These are phyloP conservation scores for Ranitomeya variabilis DNA, from an alignment of 2,113 vertebrate species.

Conservation along the genomic window DNA sequence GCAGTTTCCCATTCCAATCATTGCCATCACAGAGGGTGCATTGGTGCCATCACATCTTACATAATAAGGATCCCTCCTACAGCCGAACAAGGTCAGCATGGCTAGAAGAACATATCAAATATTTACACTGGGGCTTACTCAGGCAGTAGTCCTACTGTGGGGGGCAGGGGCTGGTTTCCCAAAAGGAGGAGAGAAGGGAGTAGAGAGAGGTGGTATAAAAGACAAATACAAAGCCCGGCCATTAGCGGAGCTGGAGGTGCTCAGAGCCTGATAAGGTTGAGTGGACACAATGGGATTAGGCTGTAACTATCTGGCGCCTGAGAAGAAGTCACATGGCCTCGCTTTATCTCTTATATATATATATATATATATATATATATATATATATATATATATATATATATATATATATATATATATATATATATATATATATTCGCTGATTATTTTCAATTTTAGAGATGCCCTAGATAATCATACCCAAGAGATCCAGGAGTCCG, in stretches of 20 bases:
- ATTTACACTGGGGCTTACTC: not conserved
- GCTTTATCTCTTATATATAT: slow-evolving; percentile 18
- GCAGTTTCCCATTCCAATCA: too few species aligned
- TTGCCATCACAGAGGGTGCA: not conserved
- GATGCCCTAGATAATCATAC: slow-evolving; percentile 22
- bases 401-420: too few species aligned
- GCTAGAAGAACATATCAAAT: not conserved
- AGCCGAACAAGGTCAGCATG: not conserved
- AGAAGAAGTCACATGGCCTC: slow-evolving; percentile 38
- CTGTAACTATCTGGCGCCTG: slow-evolving; percentile 46
- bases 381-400: too few species aligned
- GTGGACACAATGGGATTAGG: slow-evolving; percentile 54
- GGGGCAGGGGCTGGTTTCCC: not conserved
- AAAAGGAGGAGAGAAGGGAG: not conserved
- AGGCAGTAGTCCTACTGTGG: not conserved
- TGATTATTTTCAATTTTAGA: not conserved
- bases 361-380: too few species aligned
- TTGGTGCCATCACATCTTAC: not conserved
- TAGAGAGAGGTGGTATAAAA: not conserved
- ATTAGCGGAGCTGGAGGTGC: slow-evolving; percentile 52
- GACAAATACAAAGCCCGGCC: slow-evolving; percentile 43
- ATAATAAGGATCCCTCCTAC: not conserved
- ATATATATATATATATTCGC: too few species aligned
- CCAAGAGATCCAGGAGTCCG: not conserved
- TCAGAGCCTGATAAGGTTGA: slow-evolving; percentile 52